These are phyloP conservation scores for Pachycephus smyrnensis DNA, from an alignment of 2,888 invertebrate genomes.

Conservation along the genomic window DNA sequence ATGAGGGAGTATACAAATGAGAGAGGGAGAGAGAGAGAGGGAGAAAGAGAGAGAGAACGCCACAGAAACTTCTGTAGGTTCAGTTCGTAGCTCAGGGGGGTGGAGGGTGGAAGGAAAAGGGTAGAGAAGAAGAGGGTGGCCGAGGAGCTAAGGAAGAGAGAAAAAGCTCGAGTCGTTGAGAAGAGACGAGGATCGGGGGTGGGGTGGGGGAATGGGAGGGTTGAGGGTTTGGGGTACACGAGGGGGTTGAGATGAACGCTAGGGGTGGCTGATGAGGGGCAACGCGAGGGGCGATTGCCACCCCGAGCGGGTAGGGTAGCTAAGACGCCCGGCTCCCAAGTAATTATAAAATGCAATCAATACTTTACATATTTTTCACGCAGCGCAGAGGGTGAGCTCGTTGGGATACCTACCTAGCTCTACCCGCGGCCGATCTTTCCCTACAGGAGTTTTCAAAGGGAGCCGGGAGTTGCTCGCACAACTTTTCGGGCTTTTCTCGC, in stretches of 20 bases:
- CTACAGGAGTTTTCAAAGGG: constrained; percentile 29
- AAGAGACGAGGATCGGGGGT: constrained; percentile 38
- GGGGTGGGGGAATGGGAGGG: constrained; percentile 41
- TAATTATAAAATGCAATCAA: constrained; percentile 68
- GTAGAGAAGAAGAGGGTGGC: constrained; percentile 6
- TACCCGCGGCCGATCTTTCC: constrained; percentile 19
- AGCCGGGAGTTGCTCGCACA: neutral
- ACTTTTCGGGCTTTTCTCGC: neutral
- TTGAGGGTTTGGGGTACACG: neutral
- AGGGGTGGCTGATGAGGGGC: neutral
- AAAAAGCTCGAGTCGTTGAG: constrained; percentile 20
- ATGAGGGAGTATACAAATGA: constrained; percentile 31
- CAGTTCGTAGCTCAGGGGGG: neutral
- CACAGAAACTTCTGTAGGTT: neutral
- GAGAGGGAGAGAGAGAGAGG: constrained; percentile 35
- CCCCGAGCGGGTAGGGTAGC: constrained; percentile 54
- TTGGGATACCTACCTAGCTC: constrained; percentile 19
- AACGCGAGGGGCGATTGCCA: neutral
- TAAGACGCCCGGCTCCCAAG: constrained; percentile 67
- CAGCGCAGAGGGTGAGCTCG: constrained; percentile 46
- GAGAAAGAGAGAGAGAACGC: constrained; percentile 35
- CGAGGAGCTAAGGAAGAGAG: constrained; percentile 9
- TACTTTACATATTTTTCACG: constrained; percentile 68
- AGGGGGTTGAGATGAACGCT: neutral
- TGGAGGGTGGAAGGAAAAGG: neutral